Evolutionary conservation across 92 coral and sea anemone genomes (phyloP).

Genomic region (Parazoanthus darwini): DNA sequence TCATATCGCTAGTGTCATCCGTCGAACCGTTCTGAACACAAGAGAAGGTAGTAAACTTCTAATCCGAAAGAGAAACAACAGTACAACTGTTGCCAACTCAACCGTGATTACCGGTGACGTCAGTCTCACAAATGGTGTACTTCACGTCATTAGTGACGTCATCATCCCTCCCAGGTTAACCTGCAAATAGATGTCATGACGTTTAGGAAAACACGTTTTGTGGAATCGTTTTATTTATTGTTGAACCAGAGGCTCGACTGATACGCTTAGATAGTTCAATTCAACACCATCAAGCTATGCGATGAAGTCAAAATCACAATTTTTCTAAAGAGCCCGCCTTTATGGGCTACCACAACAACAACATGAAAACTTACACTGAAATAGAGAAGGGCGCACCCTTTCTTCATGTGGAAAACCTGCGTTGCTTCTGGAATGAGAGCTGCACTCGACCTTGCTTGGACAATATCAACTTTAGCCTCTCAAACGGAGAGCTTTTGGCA

Average conservation of each 20-base stretch:
- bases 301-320: too few species aligned
- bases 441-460: slow-evolving; percentile 44
- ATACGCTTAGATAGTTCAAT: neutral
- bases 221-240: neutral
- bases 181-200: slow-evolving; percentile 7
- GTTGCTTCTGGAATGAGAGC: slow-evolving; percentile 47
- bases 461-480: slow-evolving; percentile 43
- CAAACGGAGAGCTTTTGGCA: slow-evolving; percentile 63
- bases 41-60: slow-evolving; percentile 38
- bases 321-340: too few species aligned
- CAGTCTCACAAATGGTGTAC: slow-evolving; percentile 37
- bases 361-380: neutral
- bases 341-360: neutral
- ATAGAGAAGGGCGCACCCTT: neutral
- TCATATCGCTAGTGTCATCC: slow-evolving; percentile 3
- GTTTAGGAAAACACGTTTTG: neutral
- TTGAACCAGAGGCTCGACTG: neutral
- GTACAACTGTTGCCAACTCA: slow-evolving; percentile 37
- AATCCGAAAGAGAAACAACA: neutral
- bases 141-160: slow-evolving; percentile 53
- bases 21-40: slow-evolving; percentile 5
- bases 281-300: neutral
- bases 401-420: slow-evolving; percentile 35
- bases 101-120: slow-evolving; percentile 32
- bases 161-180: slow-evolving; percentile 37